Base-by-base conservation (phyloP, 1,140 invertebrate genomes). In the Tetraneura akinire region DNA sequence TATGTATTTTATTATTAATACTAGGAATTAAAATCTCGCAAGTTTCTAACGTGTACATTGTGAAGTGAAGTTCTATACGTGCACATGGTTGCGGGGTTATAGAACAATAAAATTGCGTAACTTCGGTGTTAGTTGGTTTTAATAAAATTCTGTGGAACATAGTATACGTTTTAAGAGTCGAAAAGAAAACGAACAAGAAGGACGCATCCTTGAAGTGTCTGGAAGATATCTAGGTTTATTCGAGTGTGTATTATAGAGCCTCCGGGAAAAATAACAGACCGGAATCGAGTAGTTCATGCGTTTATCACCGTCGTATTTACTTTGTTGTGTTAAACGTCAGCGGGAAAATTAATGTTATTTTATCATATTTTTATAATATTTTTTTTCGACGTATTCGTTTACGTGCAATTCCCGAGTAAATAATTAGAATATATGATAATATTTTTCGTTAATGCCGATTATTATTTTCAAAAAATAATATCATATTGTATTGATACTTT, bases 221-320 rank as follows among this genome's bases (percentile, higher is more conserved):
- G 9, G 29, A 37, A n/a, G 18, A 64, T 3, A 37, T 37, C 23
- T 16, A 66, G 16, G 64, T 68, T 70, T 26, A 47, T 49, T 16
- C 16, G 66, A 29, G 66, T 70, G 66, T 49, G 16, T 14, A 66
- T n/a, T n/a, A n/a, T 18, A 42, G n/a, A 70, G 66, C 66, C 45
- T 70, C 11, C 14, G 5, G 23, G 23, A 13, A n/a, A 16, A 51
- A 29, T n/a, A 18, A 47, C 45, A n/a, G 45, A 71, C 23, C 47
- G 23, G 23, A 51, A 71, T 29, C 47, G 68, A 51, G 10, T 23
- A 16, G 16, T 32, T 71, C 68, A 29, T 29, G 68, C 26, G 8
- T 71, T 71, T 29, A 49, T 45, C 26, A 9, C 29, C 14, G 18
- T 26, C 14, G 18, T 26, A 10, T 51, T 51, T 49, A 18, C 47